Evolutionary conservation across 2,888 invertebrate genomes (phyloP), one percentile per base, ranked within the genome.

Genomic region (Mythimna ferrago): DNA sequence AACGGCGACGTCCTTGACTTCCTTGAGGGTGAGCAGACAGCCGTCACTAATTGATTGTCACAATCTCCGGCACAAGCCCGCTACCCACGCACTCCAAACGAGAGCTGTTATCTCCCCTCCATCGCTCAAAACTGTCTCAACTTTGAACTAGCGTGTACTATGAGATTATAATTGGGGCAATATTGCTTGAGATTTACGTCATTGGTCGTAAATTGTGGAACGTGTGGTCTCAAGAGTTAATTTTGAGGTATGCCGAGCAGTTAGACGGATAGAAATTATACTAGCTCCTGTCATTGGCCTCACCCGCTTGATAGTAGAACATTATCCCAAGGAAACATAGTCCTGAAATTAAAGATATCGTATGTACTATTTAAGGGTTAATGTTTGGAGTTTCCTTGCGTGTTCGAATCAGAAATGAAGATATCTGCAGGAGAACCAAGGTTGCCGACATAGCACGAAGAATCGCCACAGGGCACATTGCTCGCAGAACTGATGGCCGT

Each of bases 121-220:
- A 82, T 78, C 78, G 21, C 53, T 63, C 54, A 51, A 72, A 79
- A 78, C 78, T 82, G 82, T 82, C 78, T 6, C 53, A 78, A 80
- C 66, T 82, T 62, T 44, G 44, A 71, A 81, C 56, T 60, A 62
- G 19, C 62, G 38, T 48, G 57, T 48, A 60, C 62, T 63, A 66
- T 61, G 41, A 62, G 64, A 38, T 76, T 69, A 69, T 78, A 81
- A 78, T 78, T 78, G 81, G 54, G 11, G 54, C 75, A 80, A 62
- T 80, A 81, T 66, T 80, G 80, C 65, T 60, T 56, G 78, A 54
- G 48, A 78, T 60, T 78, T 69, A 61, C 10, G 48, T 41, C 54
- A 56, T 56, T 41, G 38, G 11, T 70, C n/a, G 60, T 60, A 38
- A 69, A 38, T 3, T 53, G 2, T 6, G 2, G 32, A 26, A 48